phyloP scores from a whole-genome alignment of 2,888 invertebrate genomes.

The Tetragonisca angustula region DNA sequence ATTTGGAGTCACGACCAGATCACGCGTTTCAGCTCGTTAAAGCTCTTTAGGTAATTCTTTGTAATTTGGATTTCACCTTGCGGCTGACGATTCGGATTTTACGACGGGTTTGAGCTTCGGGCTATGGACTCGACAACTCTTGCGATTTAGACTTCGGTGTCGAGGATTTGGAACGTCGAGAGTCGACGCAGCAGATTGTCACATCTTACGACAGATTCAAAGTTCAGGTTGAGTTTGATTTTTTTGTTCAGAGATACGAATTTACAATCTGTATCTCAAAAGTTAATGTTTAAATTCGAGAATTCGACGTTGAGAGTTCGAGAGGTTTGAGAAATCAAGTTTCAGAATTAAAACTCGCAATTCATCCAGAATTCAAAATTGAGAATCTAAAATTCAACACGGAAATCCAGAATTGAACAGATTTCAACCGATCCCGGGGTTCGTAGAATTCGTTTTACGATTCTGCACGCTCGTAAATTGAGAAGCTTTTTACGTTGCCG shows the following conservation, averaged over 20 bases:
- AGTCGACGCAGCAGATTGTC: too few species aligned
- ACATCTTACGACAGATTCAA: too few species aligned
- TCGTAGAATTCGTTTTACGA: not conserved
- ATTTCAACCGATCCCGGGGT: too few species aligned
- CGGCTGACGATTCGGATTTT: not conserved
- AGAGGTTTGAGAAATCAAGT: too few species aligned
- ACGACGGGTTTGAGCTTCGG: not conserved
- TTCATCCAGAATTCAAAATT: not conserved
- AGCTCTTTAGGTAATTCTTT: not conserved
- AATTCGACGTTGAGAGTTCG: not conserved
- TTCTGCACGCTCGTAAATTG: not conserved
- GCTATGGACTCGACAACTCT: too few species aligned
- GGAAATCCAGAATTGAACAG: not conserved
- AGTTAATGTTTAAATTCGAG: not conserved
- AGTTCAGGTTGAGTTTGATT: too few species aligned
- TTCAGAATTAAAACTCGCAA: not conserved
- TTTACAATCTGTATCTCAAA: too few species aligned
- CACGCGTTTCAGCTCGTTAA: too few species aligned
- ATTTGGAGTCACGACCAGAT: not conserved
- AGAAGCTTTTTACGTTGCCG: not conserved
- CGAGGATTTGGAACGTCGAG: too few species aligned
- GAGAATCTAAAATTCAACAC: not conserved
- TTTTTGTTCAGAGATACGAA: too few species aligned
- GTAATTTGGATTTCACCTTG: not conserved
- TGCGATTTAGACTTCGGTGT: too few species aligned